Evolutionary conservation across 2,888 invertebrate genomes (phyloP).

Genomic region (Epirrhoe tristata): DNA sequence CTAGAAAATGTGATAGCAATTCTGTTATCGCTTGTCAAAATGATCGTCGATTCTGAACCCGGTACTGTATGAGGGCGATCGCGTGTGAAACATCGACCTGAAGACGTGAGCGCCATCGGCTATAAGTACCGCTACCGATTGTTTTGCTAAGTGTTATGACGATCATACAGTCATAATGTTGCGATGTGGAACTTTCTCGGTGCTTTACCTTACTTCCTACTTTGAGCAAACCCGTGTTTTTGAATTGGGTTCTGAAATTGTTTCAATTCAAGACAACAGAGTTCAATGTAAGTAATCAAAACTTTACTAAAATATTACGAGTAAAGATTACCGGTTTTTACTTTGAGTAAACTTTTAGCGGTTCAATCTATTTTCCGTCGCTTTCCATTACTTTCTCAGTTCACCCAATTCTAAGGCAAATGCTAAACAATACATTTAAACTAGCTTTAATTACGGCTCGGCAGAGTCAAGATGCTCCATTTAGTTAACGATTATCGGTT

Average conservation of each 20-base stretch:
- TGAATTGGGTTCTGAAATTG: neutral
- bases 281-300: too few relatives aligned
- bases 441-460: slow-evolving; percentile 73
- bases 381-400: slow-evolving; percentile 33
- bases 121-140: slow-evolving; percentile 76
- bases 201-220: slow-evolving; percentile 33
- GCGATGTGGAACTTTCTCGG: slow-evolving; percentile 35
- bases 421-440: slow-evolving; percentile 57
- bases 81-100: slow-evolving; percentile 70
- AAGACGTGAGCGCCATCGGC: slow-evolving; percentile 75
- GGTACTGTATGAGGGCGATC: slow-evolving; percentile 43
- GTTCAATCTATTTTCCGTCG: slow-evolving; percentile 14
- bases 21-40: slow-evolving; percentile 23
- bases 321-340: too few relatives aligned
- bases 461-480: slow-evolving; percentile 73
- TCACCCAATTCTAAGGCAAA: slow-evolving; percentile 49
- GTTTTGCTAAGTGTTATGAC: slow-evolving; percentile 71
- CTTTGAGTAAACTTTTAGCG: neutral
- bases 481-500: slow-evolving; percentile 77
- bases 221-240: neutral
- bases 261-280: too few relatives aligned
- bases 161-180: slow-evolving; percentile 49
- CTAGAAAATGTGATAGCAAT: too few relatives aligned
- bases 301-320: too few relatives aligned
- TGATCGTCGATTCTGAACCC: slow-evolving; percentile 3